These are phyloP conservation scores for Diplodus sargus DNA, from an alignment of 2,797 vertebrate species.

Conservation along the genomic window DNA sequence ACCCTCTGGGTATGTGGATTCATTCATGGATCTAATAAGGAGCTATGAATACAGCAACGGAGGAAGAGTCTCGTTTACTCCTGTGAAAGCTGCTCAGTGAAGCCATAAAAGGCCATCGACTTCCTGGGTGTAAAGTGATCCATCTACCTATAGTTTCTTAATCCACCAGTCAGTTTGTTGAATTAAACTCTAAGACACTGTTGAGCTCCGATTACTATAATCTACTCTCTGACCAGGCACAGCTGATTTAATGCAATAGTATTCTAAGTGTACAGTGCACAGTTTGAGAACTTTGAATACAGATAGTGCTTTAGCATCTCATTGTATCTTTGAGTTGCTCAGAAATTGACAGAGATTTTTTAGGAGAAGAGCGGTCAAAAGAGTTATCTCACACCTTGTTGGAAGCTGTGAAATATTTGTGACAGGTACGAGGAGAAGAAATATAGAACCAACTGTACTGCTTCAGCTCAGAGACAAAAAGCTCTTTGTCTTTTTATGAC, in stretches of 20 bases:
- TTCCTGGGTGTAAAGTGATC: no score
- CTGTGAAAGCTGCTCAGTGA: no score
- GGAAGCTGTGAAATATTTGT: conserved; percentile 26
- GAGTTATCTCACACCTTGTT: conserved; percentile 25
- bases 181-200: neutral
- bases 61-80: no score
- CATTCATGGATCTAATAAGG: no score
- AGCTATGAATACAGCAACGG: no score
- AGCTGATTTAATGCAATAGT: neutral
- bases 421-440: conserved; percentile 9
- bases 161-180: no score
- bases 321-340: neutral
- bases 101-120: no score
- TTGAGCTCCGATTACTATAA: neutral
- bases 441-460: conserved; percentile 4
- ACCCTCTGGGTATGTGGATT: no score
- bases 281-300: neutral
- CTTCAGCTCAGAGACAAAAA: conserved; percentile 23
- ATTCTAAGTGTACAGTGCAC: neutral
- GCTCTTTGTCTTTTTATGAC: conserved; percentile 29
- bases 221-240: neutral
- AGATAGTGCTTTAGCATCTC: neutral
- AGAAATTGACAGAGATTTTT: neutral
- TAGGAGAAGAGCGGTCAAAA: conserved; percentile 1
- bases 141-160: no score